phyloP scores from a whole-genome alignment of 2,113 vertebrate species.

The Anarhynchus alexandrinus region DNA sequence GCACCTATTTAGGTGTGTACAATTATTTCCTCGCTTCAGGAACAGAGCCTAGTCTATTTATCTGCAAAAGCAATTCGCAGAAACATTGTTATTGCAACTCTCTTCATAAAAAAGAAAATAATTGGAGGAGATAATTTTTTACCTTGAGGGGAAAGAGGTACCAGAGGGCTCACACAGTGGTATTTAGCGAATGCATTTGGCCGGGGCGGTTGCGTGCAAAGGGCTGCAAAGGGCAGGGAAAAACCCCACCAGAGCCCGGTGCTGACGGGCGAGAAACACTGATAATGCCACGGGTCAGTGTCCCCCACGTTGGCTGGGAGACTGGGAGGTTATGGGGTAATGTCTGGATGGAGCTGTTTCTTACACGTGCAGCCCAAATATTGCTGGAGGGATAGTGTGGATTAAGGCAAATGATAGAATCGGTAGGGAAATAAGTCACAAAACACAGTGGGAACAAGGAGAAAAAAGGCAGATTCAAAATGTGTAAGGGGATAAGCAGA shows the following conservation, averaged over 20 bases:
- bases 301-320: accelerated
- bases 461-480: background rate
- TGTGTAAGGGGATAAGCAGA: background rate
- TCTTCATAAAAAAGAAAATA: background rate
- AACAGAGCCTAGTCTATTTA: background rate
- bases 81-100: background rate
- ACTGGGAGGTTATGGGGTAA: accelerated
- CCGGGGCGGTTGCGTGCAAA: accelerated
- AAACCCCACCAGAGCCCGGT: accelerated
- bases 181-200: accelerated
- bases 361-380: background rate
- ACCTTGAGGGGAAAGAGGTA: background rate
- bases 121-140: background rate
- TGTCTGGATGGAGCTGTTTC: background rate
- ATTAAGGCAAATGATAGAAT: background rate
- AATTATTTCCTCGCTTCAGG: background rate
- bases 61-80: background rate
- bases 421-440: background rate
- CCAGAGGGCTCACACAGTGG: accelerated
- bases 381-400: background rate
- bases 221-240: background rate
- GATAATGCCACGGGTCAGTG: accelerated
- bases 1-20: background rate
- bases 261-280: accelerated
- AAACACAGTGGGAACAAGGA: background rate